These are phyloP conservation scores for Macropodus opercularis DNA, from an alignment of 2,797 vertebrate genomes.

Conservation along the genomic window DNA sequence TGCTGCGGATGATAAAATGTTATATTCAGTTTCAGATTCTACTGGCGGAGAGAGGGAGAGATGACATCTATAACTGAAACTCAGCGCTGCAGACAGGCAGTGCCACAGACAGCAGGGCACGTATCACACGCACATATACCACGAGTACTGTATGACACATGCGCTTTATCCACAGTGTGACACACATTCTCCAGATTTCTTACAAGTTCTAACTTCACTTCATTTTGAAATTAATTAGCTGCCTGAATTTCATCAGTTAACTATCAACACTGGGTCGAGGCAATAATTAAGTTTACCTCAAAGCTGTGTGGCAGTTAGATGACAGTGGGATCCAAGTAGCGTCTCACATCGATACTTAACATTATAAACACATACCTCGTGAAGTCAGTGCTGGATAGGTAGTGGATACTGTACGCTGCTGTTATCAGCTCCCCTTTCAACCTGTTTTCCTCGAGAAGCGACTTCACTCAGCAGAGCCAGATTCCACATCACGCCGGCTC, in stretches of 20 bases:
- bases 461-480: neutral
- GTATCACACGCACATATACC: constrained; percentile 22
- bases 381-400: neutral
- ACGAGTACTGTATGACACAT: neutral
- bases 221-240: constrained; percentile 61
- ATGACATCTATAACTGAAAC: constrained; percentile 62
- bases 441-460: neutral
- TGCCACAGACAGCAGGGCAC: constrained; percentile 43
- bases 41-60: constrained; percentile 47
- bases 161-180: constrained; percentile 14
- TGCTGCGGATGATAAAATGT: constrained; percentile 72
- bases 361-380: neutral
- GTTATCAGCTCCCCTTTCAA: neutral
- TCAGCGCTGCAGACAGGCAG: constrained; percentile 43
- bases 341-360: constrained; percentile 17
- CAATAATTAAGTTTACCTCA: constrained; percentile 62
- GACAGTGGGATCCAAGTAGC: constrained; percentile 2
- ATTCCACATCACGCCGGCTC: neutral
- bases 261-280: constrained; percentile 53
- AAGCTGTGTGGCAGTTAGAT: constrained; percentile 4
- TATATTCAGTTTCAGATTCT: constrained; percentile 67
- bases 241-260: constrained; percentile 60
- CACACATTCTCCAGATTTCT: constrained; percentile 47
- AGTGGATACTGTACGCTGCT: neutral
- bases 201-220: constrained; percentile 39